Evolutionary conservation across 2,888 invertebrate genomes (phyloP).

Genomic region (Vanessa cardui): DNA sequence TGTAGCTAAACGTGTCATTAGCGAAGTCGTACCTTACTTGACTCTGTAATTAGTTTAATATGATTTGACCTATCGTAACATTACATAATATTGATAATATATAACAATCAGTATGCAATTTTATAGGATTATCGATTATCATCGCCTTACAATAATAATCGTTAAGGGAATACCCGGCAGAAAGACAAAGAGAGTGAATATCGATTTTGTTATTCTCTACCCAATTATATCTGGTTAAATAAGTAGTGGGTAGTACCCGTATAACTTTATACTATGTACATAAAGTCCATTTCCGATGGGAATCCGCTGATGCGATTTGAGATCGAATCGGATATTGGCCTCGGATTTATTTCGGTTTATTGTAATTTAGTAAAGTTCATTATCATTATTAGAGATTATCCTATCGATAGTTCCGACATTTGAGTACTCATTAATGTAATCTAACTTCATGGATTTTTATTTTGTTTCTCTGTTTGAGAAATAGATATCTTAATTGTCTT

Average conservation of each 20-base stretch:
- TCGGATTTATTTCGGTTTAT: conserved; percentile 13
- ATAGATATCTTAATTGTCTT: neutral
- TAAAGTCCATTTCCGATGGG: conserved; percentile 14
- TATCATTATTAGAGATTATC: conserved; percentile 8
- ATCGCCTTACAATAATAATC: no score
- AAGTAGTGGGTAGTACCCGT: neutral
- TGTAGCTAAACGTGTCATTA: neutral
- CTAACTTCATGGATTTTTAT: neutral
- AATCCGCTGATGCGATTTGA: neutral
- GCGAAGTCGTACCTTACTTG: neutral
- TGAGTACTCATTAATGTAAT: neutral
- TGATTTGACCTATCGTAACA: neutral
- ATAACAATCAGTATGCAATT: no score
- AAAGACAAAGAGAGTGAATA: neutral
- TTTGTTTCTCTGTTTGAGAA: neutral
- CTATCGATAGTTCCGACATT: neutral
- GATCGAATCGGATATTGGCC: conserved; percentile 13
- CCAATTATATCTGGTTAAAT: neutral
- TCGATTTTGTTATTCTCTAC: neutral
- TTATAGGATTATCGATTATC: no score
- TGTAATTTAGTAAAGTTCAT: conserved; percentile 5
- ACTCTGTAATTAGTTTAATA: neutral
- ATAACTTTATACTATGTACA: conserved; percentile 3
- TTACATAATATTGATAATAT: no score
- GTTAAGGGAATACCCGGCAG: neutral